Evolutionary conservation across 2,797 vertebrate genomes (phyloP).

Genomic region (Acipenser ruthenus): DNA sequence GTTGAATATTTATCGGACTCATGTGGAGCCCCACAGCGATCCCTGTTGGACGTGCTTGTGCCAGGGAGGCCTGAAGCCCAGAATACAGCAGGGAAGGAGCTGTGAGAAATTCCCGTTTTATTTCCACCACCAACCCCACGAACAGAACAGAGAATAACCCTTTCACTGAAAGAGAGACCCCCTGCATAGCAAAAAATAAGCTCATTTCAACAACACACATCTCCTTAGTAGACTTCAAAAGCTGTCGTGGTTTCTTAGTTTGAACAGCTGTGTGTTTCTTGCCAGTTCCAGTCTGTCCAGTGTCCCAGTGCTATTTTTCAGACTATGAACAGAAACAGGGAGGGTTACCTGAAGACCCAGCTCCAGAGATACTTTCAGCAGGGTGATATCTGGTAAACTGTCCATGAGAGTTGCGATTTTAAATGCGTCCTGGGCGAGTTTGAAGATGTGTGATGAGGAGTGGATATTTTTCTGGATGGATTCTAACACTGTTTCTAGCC

Average conservation of each 20-base stretch:
- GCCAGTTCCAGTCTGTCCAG: too few relatives aligned
- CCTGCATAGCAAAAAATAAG: not conserved
- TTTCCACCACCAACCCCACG: not conserved
- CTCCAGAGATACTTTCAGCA: slow-evolving; percentile 94
- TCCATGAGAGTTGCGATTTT: slow-evolving; percentile 97
- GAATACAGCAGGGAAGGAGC: not conserved
- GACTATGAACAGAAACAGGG: too few relatives aligned
- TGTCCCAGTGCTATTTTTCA: too few relatives aligned
- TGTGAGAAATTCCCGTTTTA: not conserved
- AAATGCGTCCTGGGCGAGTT: slow-evolving; percentile 96
- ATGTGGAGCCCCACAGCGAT: not conserved
- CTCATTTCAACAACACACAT: too few relatives aligned
- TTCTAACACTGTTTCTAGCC: slow-evolving; percentile 89
- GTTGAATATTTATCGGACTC: not conserved
- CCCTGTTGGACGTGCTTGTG: not conserved
- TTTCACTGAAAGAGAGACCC: not conserved
- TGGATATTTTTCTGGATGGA: slow-evolving; percentile 97
- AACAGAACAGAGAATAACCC: not conserved
- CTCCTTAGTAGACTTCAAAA: too few relatives aligned
- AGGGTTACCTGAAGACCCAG: slow-evolving; percentile 84
- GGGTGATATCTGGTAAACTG: slow-evolving; percentile 93
- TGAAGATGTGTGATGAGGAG: slow-evolving; percentile 93
- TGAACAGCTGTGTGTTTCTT: too few relatives aligned
- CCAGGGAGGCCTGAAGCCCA: not conserved
- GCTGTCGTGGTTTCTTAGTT: too few relatives aligned